These are phyloP conservation scores for Rhopalosiphum padi DNA, from an alignment of 1,140 invertebrate genomes.

Conservation along the genomic window DNA sequence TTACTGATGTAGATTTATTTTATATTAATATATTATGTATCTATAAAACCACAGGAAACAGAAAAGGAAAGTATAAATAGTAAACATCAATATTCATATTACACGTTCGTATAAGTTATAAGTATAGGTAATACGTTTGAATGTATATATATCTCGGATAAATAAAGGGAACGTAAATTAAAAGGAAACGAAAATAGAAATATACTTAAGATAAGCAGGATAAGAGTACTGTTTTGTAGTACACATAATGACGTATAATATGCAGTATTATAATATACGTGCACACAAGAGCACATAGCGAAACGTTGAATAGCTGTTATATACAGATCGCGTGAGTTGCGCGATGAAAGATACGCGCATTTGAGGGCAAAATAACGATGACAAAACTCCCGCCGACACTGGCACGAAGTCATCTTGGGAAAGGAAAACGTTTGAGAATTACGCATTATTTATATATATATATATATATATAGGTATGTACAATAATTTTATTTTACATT, in stretches of 20 bases:
- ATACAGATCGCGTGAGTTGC: not conserved
- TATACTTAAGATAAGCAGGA: not conserved
- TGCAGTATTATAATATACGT: not conserved
- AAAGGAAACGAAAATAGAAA: not conserved
- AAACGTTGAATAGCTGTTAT: not conserved
- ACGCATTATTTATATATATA: not conserved
- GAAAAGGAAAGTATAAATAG: not conserved
- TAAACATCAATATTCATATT: not conserved
- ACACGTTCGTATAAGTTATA: too few relatives aligned
- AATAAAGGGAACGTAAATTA: not conserved
- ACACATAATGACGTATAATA: not conserved
- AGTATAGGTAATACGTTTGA: too few relatives aligned
- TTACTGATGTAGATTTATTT: too few relatives aligned
- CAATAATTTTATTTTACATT: not conserved
- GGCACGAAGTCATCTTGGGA: not conserved
- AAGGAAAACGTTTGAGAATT: not conserved
- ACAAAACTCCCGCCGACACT: not conserved
- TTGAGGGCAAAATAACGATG: not conserved
- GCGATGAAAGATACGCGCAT: constrained; percentile 25
- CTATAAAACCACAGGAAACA: not conserved
- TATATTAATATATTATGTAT: too few relatives aligned
- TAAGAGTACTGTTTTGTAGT: not conserved
- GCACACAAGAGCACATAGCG: not conserved
- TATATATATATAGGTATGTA: not conserved
- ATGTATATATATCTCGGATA: not conserved